Conservation (phyloP, 2,888 invertebrate species). For the Nebria brevicollis region DNA sequence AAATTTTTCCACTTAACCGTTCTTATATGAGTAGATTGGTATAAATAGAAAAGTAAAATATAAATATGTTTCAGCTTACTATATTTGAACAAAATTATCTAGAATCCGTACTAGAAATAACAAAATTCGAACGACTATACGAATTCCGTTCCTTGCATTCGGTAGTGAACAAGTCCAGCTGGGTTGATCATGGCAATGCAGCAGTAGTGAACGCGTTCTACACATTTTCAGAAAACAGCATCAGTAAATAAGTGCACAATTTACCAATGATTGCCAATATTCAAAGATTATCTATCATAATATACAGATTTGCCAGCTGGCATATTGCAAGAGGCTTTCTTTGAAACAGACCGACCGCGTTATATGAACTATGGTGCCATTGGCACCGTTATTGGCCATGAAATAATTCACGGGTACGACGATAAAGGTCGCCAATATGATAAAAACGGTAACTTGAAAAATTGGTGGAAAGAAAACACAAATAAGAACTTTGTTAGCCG, state of each 20-base stretch:
- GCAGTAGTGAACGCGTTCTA: slow-evolving; percentile 84
- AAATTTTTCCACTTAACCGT: too few relatives aligned
- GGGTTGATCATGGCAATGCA: slow-evolving; percentile 79
- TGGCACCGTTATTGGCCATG: slow-evolving; percentile 86
- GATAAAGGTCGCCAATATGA: slow-evolving; percentile 87
- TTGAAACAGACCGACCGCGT: slow-evolving; percentile 81
- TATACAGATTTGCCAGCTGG: slow-evolving; percentile 85
- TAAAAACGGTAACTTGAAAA: slow-evolving; percentile 83
- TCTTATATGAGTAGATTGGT: too few relatives aligned
- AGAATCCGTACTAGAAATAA: slow-evolving; percentile 68
- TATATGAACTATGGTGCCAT: slow-evolving; percentile 90
- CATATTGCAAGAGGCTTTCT: slow-evolving; percentile 87
- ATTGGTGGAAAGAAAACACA: slow-evolving; percentile 88
- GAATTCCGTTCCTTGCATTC: slow-evolving; percentile 68
- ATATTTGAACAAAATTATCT: slow-evolving; percentile 74
- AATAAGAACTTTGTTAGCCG: slow-evolving; percentile 79
- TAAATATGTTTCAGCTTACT: slow-evolving; percentile 65
- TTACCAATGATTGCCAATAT: neutral
- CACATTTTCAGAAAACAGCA: slow-evolving; percentile 80
- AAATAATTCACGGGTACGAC: slow-evolving; percentile 87
- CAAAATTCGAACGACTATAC: slow-evolving; percentile 64
- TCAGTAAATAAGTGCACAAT: slow-evolving; percentile 69
- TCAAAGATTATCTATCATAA: neutral
- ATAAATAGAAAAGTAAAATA: too few relatives aligned
- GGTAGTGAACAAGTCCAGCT: slow-evolving; percentile 80